Percentiles rank a stretch among this genome's conserved stretches.
These are phyloP conservation scores for Chydorus sphaericus DNA, from an alignment of 2,888 invertebrate genomes.

Conservation along the genomic window DNA sequence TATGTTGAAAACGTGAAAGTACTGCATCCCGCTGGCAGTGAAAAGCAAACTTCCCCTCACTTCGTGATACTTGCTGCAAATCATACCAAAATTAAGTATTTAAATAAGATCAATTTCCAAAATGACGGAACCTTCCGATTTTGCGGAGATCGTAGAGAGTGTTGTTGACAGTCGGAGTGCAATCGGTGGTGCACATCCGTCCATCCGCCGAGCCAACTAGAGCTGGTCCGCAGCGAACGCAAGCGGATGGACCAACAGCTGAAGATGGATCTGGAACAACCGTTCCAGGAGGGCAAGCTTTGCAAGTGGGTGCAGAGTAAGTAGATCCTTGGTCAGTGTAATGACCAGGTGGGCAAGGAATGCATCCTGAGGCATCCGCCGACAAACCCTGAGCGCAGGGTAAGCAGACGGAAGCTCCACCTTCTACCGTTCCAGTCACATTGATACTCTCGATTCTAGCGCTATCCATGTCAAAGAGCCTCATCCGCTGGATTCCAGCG, in stretches of 20 bases:
- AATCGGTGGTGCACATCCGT: slow-evolving; percentile 32
- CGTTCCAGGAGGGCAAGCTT: slow-evolving; percentile 31
- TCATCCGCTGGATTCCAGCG: not conserved
- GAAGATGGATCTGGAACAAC: slow-evolving; percentile 27
- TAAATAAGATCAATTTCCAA: not conserved
- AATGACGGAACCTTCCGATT: slow-evolving; percentile 27
- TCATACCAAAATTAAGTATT: not conserved
- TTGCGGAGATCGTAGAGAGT: slow-evolving; percentile 26
- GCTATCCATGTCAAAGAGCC: slow-evolving; percentile 25
- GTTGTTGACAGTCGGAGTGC: slow-evolving; percentile 26
- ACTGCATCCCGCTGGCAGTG: slow-evolving; percentile 36
- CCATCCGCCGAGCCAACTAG: slow-evolving; percentile 29
- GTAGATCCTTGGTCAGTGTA: slow-evolving; percentile 28
- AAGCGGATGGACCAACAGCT: slow-evolving; percentile 29
- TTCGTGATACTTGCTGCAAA: slow-evolving; percentile 15
- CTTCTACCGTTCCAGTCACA: slow-evolving; percentile 37
- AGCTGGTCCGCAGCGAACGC: slow-evolving; percentile 35
- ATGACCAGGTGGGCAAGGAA: slow-evolving; percentile 37
- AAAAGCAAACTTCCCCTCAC: slow-evolving; percentile 30
- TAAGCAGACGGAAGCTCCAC: slow-evolving; percentile 39
- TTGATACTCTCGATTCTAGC: slow-evolving; percentile 37
- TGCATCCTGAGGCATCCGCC: slow-evolving; percentile 28
- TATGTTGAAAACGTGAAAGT: slow-evolving; percentile 37
- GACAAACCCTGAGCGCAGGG: slow-evolving; percentile 29
- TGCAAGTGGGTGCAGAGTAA: too few species aligned